Base-by-base conservation (phyloP, 2,888 invertebrate genomes). In the Ceraclea dissimilis region DNA sequence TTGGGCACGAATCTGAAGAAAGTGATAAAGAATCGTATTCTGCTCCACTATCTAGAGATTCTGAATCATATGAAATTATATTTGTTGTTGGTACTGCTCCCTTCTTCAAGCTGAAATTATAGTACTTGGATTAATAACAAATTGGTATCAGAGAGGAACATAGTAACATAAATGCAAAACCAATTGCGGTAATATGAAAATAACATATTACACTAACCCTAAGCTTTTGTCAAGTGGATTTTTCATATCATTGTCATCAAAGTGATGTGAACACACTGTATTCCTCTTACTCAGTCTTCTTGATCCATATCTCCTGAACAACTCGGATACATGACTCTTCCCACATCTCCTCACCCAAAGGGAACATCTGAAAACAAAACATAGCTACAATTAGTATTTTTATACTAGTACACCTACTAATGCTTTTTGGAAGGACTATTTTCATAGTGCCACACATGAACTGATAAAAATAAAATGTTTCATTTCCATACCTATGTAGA, bases 291-390 rank as follows among this genome's bases (percentile, higher is more conserved):
- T 51, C 19, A 59, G 56, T 16, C 52, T 39, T 18, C 50, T 17
- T 19, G 58, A 52, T 6, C 52, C 52, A 49, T 59, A 34, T 16
- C 46, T 26, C 18, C 52, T 13, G 50, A 56, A 56, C 4, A 49
- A 16, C 6, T 56, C 52, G 16, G 47, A 50, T n/a, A 57, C 44
- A 2, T 57, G 48, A 6, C 26, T 16, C 16, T 50, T 17, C 31
- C 39, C 49, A 44, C 58, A 59, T 10, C 50, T 46, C 39, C 21
- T 17, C 34, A 51, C 58, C 54, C 54, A 59, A 10, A 50, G 10
- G 4, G 56, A 56, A 33, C 56, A 59, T 47, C 58, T 59, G 50
- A 11, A 52, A 51, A n/a, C n/a, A n/a, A n/a, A n/a, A 21, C 8
- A 49, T 48, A 18, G 6, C 31, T 8, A 31, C 11, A 6, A 31